Percentiles rank a stretch among this genome's conserved stretches.
These are phyloP conservation scores for Catharus ustulatus DNA, from an alignment of 2,797 vertebrate species.

Conservation along the genomic window DNA sequence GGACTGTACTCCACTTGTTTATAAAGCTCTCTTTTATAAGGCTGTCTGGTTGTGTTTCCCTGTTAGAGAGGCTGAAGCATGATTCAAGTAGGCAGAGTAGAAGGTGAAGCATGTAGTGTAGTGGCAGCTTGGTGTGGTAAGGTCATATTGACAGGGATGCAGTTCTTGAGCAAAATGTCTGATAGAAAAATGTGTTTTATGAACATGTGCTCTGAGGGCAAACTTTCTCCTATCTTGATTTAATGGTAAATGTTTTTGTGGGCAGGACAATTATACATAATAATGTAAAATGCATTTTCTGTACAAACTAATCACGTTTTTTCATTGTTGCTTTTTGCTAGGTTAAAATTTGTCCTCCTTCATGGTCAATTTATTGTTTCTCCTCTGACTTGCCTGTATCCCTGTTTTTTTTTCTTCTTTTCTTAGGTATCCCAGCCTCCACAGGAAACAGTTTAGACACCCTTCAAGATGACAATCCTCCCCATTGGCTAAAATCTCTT, in stretches of 20 bases:
- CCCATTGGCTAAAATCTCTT: slow-evolving; percentile 99
- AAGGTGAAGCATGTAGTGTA: neutral
- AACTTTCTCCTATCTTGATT: neutral
- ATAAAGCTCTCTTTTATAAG: slow-evolving; percentile 86
- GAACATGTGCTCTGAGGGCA: neutral
- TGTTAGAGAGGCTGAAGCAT: slow-evolving; percentile 59
- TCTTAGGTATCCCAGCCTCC: slow-evolving; percentile 90
- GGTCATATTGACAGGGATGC: neutral
- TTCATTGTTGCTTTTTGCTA: slow-evolving; percentile 39
- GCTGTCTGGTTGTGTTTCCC: slow-evolving; percentile 65
- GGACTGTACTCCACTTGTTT: slow-evolving; percentile 81
- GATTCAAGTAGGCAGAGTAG: slow-evolving; percentile 29
- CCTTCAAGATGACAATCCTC: slow-evolving; percentile 98
- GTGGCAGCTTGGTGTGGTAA: neutral
- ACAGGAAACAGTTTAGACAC: slow-evolving; percentile 96
- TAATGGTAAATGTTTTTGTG: neutral
- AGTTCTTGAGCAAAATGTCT: neutral
- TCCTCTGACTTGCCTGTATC: slow-evolving; percentile 60
- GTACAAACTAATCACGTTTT: slow-evolving; percentile 55
- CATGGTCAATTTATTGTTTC: neutral
- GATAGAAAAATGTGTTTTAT: neutral
- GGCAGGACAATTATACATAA: neutral
- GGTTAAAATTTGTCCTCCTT: slow-evolving; percentile 55
- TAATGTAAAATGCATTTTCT: slow-evolving; percentile 36
- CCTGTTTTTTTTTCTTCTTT: slow-evolving; percentile 44